Conservation (phyloP, 2,113 vertebrate species). For the Nanger granti region DNA sequence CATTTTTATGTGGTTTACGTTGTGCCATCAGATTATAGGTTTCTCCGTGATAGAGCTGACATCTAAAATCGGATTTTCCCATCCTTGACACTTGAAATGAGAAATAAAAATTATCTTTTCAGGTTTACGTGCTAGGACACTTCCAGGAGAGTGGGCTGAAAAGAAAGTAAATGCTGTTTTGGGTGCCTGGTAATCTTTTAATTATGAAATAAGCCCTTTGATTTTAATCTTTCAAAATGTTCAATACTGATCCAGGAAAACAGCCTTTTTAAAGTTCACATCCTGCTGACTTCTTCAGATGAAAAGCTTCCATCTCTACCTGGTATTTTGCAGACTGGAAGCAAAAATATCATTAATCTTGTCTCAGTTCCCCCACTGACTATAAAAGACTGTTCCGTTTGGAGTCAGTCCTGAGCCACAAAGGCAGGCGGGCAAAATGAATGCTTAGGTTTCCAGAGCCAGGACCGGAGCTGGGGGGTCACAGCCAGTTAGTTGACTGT, state of each 20-base stretch:
- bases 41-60: neutral
- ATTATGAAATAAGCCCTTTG: conserved; percentile 61
- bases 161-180: conserved; percentile 60
- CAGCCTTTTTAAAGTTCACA: conserved; percentile 31
- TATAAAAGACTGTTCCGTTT: conserved; percentile 23
- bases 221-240: conserved; percentile 62
- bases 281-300: conserved; percentile 47
- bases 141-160: conserved; percentile 10
- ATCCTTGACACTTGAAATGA: conserved; percentile 33
- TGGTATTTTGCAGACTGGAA: conserved; percentile 10
- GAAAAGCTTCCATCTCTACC: conserved; percentile 12
- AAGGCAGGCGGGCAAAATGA: neutral
- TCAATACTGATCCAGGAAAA: conserved; percentile 33
- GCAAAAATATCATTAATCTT: conserved; percentile 34
- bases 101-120: conserved; percentile 12
- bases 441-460: neutral
- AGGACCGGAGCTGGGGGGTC: neutral
- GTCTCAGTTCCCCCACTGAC: neutral
- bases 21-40: neutral
- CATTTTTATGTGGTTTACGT: neutral
- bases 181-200: conserved; percentile 58
- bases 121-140: conserved; percentile 18
- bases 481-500: neutral
- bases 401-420: neutral
- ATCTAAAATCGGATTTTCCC: conserved; percentile 24